Base-by-base conservation (phyloP, 2,888 invertebrate species). In the Allophyes oxyacanthae region DNA sequence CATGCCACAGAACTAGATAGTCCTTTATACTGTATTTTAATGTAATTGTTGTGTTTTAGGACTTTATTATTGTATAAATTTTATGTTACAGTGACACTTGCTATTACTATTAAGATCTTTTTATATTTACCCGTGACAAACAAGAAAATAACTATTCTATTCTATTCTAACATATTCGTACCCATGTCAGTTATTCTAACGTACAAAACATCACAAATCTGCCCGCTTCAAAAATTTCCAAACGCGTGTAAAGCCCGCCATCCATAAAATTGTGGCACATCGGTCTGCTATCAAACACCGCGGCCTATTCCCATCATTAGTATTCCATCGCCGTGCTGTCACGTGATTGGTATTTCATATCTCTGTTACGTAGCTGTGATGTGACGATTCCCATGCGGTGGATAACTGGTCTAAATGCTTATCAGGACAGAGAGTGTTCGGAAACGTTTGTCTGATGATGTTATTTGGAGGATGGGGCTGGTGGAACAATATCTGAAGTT, bases 301-400 rank as follows among this genome's bases (percentile, higher is more conserved):
- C 41, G 34, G 43, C 41, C 66, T 46, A 42, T 44, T 56, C 9
- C 32, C 15, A 20, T 54, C 56, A 63, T 74, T 73, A 59, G 70
- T 74, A 74, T 76, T 62, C 73, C 13, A 26, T 1, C 8, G 7
- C n/a, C 38, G 66, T 57, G 6, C 58, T 52, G 74, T 69, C 74
- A 66, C 74, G 63, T 74, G 74, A 74, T 74, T 76, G 73, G 73
- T 74, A 73, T 74, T 74, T 72, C 58, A 76, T 76, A 73, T 73
- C 65, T 69, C 42, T 62, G 54, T 59, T 55, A 48, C 51, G 59
- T 20, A 60, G 48, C 55, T 34, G 11, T 63, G 63, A 74, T 73
- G 62, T 53, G 66, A 41, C 53, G 26, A 65, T 73, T 74, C 60
- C 64, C 53, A 73, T 76, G 65, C 74, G 25, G 20, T 11, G 57